Percentiles rank a stretch among this genome's conserved stretches.
phyloP scores from a whole-genome alignment of 2,888 invertebrate genomes.

The Cenopis cana region DNA sequence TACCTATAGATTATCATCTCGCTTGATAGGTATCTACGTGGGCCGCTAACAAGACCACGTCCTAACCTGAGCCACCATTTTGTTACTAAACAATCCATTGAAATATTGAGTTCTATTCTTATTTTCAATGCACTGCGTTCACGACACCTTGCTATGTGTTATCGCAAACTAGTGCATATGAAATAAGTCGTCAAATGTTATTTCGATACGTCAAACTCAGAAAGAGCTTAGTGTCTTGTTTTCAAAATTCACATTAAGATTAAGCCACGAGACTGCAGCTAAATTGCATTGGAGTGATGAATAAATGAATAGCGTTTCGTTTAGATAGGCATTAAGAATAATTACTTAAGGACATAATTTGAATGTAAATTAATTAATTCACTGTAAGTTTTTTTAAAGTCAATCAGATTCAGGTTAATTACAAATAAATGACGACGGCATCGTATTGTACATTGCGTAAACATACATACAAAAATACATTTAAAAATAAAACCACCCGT shows the following conservation, averaged over 20 bases:
- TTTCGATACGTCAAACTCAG: neutral
- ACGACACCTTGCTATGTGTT: neutral
- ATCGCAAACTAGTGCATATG: neutral
- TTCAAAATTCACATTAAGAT: neutral
- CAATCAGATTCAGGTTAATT: neutral
- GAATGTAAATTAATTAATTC: too few species aligned
- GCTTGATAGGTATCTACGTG: slow-evolving; percentile 13
- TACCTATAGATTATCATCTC: slow-evolving; percentile 20
- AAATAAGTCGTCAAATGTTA: neutral
- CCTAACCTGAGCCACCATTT: neutral
- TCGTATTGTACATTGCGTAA: neutral
- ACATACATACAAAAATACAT: neutral
- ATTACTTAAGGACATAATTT: too few species aligned
- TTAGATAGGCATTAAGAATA: too few species aligned
- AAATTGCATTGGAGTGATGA: neutral
- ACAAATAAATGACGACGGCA: neutral
- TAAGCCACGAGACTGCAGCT: neutral
- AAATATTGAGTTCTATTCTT: neutral
- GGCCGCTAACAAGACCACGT: slow-evolving; percentile 14
- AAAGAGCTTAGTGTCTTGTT: neutral
- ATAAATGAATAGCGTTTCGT: too few species aligned
- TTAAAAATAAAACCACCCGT: neutral
- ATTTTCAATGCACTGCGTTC: neutral
- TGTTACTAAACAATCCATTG: neutral
- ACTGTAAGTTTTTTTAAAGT: neutral